Evolutionary conservation across 2,797 vertebrate genomes (phyloP), one percentile per base, ranked within the genome.

Genomic region (Percopsis omiscomaycus): DNA sequence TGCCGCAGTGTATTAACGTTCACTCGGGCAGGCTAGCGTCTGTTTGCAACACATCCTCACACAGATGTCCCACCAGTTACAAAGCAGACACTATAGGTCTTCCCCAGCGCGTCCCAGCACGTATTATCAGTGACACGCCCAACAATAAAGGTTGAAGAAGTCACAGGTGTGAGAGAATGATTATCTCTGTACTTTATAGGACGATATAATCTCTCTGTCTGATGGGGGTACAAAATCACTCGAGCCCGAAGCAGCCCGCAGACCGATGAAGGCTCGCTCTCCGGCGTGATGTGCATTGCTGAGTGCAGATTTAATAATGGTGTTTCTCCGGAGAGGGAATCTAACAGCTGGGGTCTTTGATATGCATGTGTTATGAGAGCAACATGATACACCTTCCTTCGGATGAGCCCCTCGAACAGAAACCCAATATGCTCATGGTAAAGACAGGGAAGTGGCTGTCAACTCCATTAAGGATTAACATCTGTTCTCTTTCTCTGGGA

Each of bases 271-370:
- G 88, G 84, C 79, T 83, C 84, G 88, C 66, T 73, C 83, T 78
- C 84, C 81, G 81, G 85, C 87, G 84, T 79, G 86, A 87, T 86
- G 72, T 79, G 86, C 87, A 42, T 87, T 75, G 81, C 86, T 77
- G 85, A 89, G 88, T 89, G 88, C 87, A 88, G 89, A 90, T 91
- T 91, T 91, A 90, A 91, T 90, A 90, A 90, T 88, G 84, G 79
- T 92, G 93, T 94, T 94, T 96, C 94, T 96, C 95, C 93, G 91
- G 94, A 95, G 95, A 92, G 92, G 91, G 91, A 87, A 92, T 90
- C 89, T 89, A 93, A 93, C 96, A 98, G 95, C 95, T 97, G 95
- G 93, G 94, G 88, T 94, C 94, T 91, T 94, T 96, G 94, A 96
- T 97, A 96, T 95, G 93, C 94, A 93, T 95, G 94, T 94, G 92